Evolutionary conservation across 2,113 vertebrate species (phyloP).

Genomic region (Platichthys flesus): DNA sequence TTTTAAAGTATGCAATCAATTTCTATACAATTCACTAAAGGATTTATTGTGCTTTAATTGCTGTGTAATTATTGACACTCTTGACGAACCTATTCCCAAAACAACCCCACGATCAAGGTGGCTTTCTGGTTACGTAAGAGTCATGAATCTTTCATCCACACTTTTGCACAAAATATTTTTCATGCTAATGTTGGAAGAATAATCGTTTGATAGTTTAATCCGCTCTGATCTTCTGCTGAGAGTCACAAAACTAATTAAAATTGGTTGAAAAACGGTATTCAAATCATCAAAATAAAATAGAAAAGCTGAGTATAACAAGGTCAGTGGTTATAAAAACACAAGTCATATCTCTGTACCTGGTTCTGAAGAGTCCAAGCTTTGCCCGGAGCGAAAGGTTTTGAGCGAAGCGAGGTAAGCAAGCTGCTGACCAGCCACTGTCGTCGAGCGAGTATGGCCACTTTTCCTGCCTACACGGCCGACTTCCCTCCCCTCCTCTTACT

Average conservation of each 20-base stretch:
- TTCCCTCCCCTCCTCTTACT: constrained; percentile 76
- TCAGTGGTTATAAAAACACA: neutral
- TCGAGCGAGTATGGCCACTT: constrained; percentile 76
- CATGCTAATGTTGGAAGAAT: neutral
- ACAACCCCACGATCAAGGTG: constrained; percentile 3
- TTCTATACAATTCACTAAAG: neutral
- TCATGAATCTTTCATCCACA: constrained; percentile 6
- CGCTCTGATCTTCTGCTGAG: neutral
- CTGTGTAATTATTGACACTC: neutral
- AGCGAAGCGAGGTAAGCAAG: constrained; percentile 38
- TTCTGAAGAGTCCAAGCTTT: constrained; percentile 61
- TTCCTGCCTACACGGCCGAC: constrained; percentile 77
- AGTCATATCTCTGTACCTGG: constrained; percentile 63
- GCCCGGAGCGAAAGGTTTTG: constrained; percentile 19
- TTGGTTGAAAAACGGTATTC: neutral
- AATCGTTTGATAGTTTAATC: neutral
- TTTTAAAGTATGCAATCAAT: neutral
- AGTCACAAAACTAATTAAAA: constrained; percentile 7
- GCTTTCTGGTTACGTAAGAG: constrained; percentile 14
- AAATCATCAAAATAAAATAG: neutral
- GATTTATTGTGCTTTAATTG: neutral
- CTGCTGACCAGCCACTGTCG: constrained; percentile 61
- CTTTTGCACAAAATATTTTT: constrained; percentile 27
- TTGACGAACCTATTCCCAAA: neutral
- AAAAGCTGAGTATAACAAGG: constrained; percentile 8